Percentiles rank a stretch among this genome's conserved stretches.
Evolutionary conservation across 2,888 invertebrate species (phyloP).

Genomic region (Leistus spinibarbis): DNA sequence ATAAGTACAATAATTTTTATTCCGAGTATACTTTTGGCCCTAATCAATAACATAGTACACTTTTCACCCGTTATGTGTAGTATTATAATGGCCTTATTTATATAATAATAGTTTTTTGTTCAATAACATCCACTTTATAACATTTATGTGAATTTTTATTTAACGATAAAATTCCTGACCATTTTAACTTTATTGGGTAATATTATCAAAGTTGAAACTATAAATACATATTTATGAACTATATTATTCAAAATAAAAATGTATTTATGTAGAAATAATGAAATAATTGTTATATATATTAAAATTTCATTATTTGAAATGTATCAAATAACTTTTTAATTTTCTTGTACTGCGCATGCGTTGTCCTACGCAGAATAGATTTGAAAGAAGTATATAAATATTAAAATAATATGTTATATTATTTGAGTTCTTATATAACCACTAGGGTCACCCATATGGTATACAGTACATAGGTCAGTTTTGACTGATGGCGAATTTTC

Average conservation of each 20-base stretch:
- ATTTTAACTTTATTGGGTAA: background rate
- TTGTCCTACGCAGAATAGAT: background rate
- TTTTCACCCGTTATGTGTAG: conserved; percentile 11
- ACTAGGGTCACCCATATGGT: too few species aligned
- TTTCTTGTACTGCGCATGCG: background rate
- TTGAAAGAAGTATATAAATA: too few species aligned
- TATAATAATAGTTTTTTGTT: background rate
- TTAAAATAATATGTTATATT: too few species aligned
- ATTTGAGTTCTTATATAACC: too few species aligned
- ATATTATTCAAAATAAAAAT: background rate
- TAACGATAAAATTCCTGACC: background rate
- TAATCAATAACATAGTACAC: conserved; percentile 35
- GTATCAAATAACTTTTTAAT: background rate
- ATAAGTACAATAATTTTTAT: conserved; percentile 1
- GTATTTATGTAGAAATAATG: background rate
- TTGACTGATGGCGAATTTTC: too few species aligned
- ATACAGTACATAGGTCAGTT: too few species aligned
- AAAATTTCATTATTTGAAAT: background rate
- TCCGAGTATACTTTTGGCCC: conserved; percentile 24
- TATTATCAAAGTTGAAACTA: background rate
- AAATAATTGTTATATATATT: background rate
- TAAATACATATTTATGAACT: background rate
- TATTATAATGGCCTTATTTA: background rate
- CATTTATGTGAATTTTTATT: background rate
- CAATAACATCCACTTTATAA: background rate